Base-by-base conservation (phyloP, 2,888 invertebrate species). In the Andrena marginata region DNA sequence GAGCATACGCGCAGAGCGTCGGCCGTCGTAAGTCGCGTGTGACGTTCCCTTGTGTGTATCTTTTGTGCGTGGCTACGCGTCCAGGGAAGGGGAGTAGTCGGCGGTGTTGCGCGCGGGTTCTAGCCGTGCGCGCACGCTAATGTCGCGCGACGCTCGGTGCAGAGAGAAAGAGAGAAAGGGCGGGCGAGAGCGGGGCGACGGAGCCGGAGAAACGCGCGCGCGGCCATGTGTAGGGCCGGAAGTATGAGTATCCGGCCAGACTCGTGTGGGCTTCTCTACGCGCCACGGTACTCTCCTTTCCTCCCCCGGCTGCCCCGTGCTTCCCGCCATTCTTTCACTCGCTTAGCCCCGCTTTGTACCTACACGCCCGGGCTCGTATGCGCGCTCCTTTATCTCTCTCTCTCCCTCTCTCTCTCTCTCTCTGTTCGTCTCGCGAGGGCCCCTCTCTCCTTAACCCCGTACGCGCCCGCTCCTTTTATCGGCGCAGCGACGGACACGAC, bases 161-260 rank as follows among this genome's bases (percentile, higher is more conserved):
- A 77, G 75, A 54, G 35, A 51, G 20, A 48, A 51, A 29, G 20
- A 35, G 49, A n/a, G 42, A 42, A 51, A 87, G 80, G 77, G 84
- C 79, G 89, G 87, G 80, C 77, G 73, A 16, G 42, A n/a, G 20
- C 20, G 68, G 3, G 26, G 26, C 54, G 68, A 56, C 10, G 77
- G 79, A 84, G 85, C 77, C 83, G 81, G 76, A 72, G 86, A 85
- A 85, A 85, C 87, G 85, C 74, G 83, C 74, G 83, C 54, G 78
- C 88, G 91, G 91, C 90, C 92, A 93, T 94, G 94, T 94, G 94
- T 94, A 93, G 92, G 93, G 93, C 93, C 94, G 94, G 94, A 94
- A 94, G 94, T 93, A 89, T 89, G 93, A 94, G 94, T 94, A 94
- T 94, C 94, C 94, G 94, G 94, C 93, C 93, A 93, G 94, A 93